Evolutionary conservation across 2,113 vertebrate genomes (phyloP).

Genomic region (Sinocyclocheilus rhinocerous): DNA sequence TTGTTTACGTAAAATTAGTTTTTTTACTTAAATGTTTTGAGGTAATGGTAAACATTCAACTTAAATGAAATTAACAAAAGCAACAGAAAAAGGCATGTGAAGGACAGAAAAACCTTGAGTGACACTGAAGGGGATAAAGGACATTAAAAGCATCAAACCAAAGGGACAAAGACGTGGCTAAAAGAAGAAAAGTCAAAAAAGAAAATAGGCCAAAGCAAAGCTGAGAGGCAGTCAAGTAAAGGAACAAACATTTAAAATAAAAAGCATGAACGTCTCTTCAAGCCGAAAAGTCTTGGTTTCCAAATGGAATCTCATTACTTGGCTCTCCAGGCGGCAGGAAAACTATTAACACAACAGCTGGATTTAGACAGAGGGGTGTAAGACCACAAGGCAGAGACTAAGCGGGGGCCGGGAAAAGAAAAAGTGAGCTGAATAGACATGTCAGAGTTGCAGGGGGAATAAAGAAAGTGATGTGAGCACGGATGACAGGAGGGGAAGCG

Average conservation of each 20-base stretch:
- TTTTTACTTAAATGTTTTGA: too few relatives aligned
- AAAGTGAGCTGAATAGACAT: background rate
- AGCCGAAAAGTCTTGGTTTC: conserved; percentile 40
- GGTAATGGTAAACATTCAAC: background rate
- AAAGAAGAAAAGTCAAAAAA: background rate
- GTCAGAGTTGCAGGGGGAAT: background rate
- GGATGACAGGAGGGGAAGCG: conserved; percentile 8
- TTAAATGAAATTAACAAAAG: conserved; percentile 9
- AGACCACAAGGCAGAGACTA: background rate
- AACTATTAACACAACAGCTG: conserved; percentile 64
- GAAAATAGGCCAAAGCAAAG: background rate
- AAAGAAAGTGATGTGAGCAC: background rate
- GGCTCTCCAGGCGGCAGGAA: conserved; percentile 53
- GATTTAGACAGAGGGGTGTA: conserved; percentile 36
- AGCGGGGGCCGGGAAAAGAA: background rate
- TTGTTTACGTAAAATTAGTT: too few relatives aligned
- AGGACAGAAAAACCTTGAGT: background rate
- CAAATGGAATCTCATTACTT: conserved; percentile 54
- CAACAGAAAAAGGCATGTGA: background rate
- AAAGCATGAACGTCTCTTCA: conserved; percentile 28
- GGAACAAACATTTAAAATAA: conserved; percentile 39
- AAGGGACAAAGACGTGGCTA: background rate
- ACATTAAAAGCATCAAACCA: background rate
- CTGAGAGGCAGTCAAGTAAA: conserved; percentile 9
- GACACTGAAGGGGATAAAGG: background rate